Conservation (phyloP, 2,888 invertebrate genomes). For the Chymomyza amoena region DNA sequence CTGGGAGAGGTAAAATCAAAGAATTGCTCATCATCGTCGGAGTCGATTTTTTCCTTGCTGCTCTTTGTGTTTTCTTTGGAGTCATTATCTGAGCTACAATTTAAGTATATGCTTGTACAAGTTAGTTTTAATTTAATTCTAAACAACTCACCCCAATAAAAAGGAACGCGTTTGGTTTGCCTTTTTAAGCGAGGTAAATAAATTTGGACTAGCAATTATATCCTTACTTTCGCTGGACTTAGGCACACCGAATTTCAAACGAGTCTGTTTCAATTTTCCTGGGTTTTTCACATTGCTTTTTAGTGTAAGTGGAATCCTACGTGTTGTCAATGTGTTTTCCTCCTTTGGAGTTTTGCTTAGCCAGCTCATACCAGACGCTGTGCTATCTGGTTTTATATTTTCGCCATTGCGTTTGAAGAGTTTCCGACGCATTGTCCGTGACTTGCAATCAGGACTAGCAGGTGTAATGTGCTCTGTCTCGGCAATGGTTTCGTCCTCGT, state of each 20-base stretch:
- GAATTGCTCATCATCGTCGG: slow-evolving; percentile 1
- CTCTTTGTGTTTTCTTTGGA: slow-evolving; percentile 19
- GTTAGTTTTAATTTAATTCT: neutral
- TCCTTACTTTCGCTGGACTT: slow-evolving; percentile 53
- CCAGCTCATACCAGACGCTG: slow-evolving; percentile 23
- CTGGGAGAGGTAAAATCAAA: neutral
- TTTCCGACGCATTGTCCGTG: slow-evolving; percentile 34
- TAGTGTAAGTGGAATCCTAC: slow-evolving; percentile 53
- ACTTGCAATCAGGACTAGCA: slow-evolving; percentile 46
- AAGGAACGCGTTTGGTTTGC: slow-evolving; percentile 53
- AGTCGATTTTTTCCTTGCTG: slow-evolving; percentile 9
- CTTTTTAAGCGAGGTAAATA: slow-evolving; percentile 39
- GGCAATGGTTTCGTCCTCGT: slow-evolving; percentile 56
- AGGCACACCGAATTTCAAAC: slow-evolving; percentile 52
- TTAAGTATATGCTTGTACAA: neutral
- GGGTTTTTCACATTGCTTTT: slow-evolving; percentile 36
- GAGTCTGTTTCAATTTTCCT: slow-evolving; percentile 60
- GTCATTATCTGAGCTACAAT: neutral
- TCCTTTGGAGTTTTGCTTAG: slow-evolving; percentile 42
- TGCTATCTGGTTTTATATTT: slow-evolving; percentile 41
- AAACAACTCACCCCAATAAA: slow-evolving; percentile 53
- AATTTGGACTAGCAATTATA: slow-evolving; percentile 71
- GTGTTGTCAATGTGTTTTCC: slow-evolving; percentile 13
- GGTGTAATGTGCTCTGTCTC: slow-evolving; percentile 55
- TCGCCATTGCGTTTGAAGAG: slow-evolving; percentile 40